Evolutionary conservation across 2,113 vertebrate species (phyloP).

Genomic region (Tupaia tana): DNA sequence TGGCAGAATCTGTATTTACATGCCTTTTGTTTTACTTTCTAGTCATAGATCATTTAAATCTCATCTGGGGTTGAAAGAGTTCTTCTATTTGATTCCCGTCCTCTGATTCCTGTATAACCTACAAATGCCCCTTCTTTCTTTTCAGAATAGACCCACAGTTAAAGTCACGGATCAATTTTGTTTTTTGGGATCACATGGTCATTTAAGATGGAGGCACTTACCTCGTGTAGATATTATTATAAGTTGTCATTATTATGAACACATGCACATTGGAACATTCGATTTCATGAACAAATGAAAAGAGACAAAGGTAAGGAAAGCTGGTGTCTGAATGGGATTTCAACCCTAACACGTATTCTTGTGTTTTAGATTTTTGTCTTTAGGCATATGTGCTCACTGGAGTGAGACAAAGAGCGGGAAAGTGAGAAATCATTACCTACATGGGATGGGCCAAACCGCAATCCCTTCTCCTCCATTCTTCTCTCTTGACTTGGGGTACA

Average conservation of each 20-base stretch:
- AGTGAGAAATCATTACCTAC: too few relatives aligned
- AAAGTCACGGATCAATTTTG: not conserved
- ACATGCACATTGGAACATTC: not conserved
- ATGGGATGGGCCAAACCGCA: too few relatives aligned
- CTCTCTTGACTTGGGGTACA: too few relatives aligned
- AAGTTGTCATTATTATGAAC: not conserved
- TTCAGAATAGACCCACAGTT: not conserved
- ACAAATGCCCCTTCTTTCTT: not conserved
- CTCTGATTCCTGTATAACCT: not conserved
- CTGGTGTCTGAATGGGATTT: not conserved
- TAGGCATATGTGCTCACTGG: too few relatives aligned
- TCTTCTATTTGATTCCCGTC: not conserved
- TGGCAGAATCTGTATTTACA: not conserved
- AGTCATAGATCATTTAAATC: slow-evolving; percentile 45
- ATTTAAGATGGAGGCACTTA: not conserved
- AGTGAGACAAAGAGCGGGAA: too few relatives aligned
- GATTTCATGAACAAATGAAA: not conserved
- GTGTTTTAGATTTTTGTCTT: not conserved
- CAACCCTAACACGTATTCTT: not conserved
- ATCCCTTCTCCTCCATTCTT: too few relatives aligned
- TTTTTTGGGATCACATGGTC: not conserved
- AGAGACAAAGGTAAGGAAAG: not conserved
- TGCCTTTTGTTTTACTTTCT: slow-evolving; percentile 53
- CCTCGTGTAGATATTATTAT: not conserved
- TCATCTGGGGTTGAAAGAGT: slow-evolving; percentile 29